Base-by-base conservation (phyloP, 2,113 vertebrate species). In the Daubentonia madagascariensis region DNA sequence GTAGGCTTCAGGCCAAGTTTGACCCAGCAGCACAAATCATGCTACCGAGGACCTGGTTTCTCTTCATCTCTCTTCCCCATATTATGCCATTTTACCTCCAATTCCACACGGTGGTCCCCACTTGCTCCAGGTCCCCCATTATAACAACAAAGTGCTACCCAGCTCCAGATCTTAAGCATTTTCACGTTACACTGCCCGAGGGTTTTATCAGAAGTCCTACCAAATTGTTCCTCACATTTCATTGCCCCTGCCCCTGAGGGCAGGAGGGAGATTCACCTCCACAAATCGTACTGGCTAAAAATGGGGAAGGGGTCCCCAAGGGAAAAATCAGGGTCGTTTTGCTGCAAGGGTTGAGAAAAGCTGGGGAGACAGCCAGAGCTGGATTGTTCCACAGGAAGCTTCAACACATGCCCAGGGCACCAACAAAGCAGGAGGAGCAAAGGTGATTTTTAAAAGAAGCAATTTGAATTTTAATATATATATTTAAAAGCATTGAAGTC, bases 1-100 rank as follows among this genome's bases (percentile, higher is more conserved):
- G 17, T 84, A 32, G 79, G n/a, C 43, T 92, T 89, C 70, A 97
- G 85, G 90, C 23, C 76, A 79, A 84, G 79, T 79, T 67, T 94
- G 92, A 94, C 68, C 94, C 45, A 94, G 93, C 16, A 85, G 65
- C 65, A 93, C 72, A 92, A 93, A 79, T 52, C 45, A 87, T 50
- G 63, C 63, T 80, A 78, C 45, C 16, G 57, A 85, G 23, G 16
- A 52, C 32, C 17, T 91, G 23, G 35, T n/a, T 95, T 94, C n/a
- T 97, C 48, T 84, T 92, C 28, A 73, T 87, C 37, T 79, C 35
- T 81, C 68, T 83, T 85, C 67, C 86, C 75, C 84, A 23, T 50
- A 67, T 86, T 76, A n/a, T 89, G 14, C 30, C 17, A n/a, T 52
- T 18, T 91, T 91, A 87, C n/a, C 43, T 95, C 32, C 28, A 73